A percentile compares a stretch with the other conserved stretches of the same genome.
Conservation (phyloP, 1,140 invertebrate species). For the Ceratitis capitata region DNA sequence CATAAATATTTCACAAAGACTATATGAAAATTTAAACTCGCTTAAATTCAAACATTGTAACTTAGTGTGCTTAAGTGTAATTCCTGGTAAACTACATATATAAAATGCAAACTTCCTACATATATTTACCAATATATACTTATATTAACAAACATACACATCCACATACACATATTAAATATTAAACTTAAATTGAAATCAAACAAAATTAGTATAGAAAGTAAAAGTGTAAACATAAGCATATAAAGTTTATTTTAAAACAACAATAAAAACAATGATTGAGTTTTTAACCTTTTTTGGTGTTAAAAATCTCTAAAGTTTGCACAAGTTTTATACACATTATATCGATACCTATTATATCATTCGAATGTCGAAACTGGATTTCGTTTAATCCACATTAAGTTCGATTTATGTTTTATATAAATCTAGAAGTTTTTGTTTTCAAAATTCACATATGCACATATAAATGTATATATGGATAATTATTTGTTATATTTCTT, state of each 20-base stretch:
- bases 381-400: not conserved
- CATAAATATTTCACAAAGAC: constrained; percentile 52
- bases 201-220: constrained; percentile 29
- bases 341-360: not conserved
- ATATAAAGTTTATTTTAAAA: not conserved
- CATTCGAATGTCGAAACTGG: not conserved
- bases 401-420: not conserved
- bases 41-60: constrained; percentile 47
- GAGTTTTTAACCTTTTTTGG: not conserved
- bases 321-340: not conserved
- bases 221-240: not conserved
- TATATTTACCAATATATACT: no score
- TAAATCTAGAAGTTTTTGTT: not conserved
- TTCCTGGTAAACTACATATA: constrained; percentile 41
- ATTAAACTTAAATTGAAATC: not conserved
- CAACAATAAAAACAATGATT: not conserved
- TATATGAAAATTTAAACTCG: constrained; percentile 53
- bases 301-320: not conserved
- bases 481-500: not conserved
- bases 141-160: not conserved
- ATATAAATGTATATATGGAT: not conserved
- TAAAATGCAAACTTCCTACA: constrained; percentile 13
- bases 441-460: not conserved
- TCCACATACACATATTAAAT: not conserved
- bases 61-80: constrained; percentile 55